Evolutionary conservation across 2,797 vertebrate species (phyloP), one percentile per base, ranked within the genome.

Genomic region (Centropyge bicolor): DNA sequence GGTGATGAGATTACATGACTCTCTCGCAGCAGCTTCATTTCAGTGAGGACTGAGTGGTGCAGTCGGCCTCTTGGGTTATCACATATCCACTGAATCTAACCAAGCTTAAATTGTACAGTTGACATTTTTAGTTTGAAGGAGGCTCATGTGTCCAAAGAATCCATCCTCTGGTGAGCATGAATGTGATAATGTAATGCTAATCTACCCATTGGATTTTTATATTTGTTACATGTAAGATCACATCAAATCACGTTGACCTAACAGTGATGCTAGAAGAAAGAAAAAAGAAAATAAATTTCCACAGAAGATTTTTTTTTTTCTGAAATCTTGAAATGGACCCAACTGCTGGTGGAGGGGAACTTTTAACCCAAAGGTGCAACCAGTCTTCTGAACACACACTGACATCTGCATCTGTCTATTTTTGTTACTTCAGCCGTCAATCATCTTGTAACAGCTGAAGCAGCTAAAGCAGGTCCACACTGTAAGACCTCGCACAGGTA

Each of bases 1-100:
- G 45, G 36, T 64, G 62, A 64, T 63, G 61, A 35, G 61, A 63
- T 48, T 48, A 64, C 14, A n/a, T 13, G 45, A n/a, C 14, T 64
- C 6, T 64, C 4, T 3, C 31, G 17, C 22, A 61, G 38, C 61
- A 20, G 0, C 41, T 46, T 63, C 17, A 24, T 31, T 31, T 55
- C 24, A 55, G 16, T 27, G 16, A 27, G 36, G 40, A 27, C 40
- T 16, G 22, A 24, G 60, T 14, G 8, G 8, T 60, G 20, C 56
- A 60, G 0, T 60, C 40, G 57, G 57, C 12, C n/a, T 60, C 20
- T 60, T n/a, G 12, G 36, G 57, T 31, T 31, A 31, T 31, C 27
- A 31, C 27, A 31, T 31, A 4, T 31, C 27, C 27, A 31, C 27
- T 31, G 27, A 31, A 31, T 31, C 27, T 31, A 31, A 31, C 27